phyloP scores from a whole-genome alignment of 1,140 invertebrate genomes.

The Ruditapes philippinarum region DNA sequence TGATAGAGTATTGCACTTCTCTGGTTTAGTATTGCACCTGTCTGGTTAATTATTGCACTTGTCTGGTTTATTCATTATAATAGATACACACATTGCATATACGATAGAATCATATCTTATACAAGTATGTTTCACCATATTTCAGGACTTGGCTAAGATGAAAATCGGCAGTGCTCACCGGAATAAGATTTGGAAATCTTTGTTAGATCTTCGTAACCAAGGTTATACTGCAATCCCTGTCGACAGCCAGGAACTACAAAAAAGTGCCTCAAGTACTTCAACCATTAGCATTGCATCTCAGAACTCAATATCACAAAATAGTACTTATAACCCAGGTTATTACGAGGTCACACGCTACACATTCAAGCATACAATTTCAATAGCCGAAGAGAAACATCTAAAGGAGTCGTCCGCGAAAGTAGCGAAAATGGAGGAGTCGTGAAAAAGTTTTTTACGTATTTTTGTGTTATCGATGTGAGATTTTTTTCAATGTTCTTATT shows the following conservation, averaged over 20 bases:
- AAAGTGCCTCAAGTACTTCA: conserved; percentile 72
- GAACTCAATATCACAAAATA: conserved; percentile 74
- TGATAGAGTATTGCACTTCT: no score
- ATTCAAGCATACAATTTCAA: conserved; percentile 84
- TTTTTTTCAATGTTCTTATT: neutral
- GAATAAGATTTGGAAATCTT: conserved; percentile 84
- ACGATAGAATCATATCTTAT: no score
- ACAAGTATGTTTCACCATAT: no score
- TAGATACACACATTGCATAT: no score
- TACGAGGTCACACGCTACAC: conserved; percentile 84
- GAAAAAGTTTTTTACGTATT: neutral
- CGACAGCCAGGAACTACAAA: conserved; percentile 71
- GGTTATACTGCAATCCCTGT: conserved; percentile 47
- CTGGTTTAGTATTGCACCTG: no score
- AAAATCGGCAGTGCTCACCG: conserved; percentile 82
- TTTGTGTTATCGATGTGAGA: neutral
- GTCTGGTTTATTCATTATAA: no score
- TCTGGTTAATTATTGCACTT: no score
- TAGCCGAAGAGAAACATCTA: conserved; percentile 50
- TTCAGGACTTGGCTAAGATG: conserved; percentile 84
- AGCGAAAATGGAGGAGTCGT: neutral
- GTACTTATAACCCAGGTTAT: conserved; percentile 80
- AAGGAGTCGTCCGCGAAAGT: neutral
- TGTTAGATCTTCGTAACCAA: conserved; percentile 77
- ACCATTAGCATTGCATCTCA: conserved; percentile 75